Base-by-base conservation (phyloP, 2,113 vertebrate species). In the Labeo rohita region DNA sequence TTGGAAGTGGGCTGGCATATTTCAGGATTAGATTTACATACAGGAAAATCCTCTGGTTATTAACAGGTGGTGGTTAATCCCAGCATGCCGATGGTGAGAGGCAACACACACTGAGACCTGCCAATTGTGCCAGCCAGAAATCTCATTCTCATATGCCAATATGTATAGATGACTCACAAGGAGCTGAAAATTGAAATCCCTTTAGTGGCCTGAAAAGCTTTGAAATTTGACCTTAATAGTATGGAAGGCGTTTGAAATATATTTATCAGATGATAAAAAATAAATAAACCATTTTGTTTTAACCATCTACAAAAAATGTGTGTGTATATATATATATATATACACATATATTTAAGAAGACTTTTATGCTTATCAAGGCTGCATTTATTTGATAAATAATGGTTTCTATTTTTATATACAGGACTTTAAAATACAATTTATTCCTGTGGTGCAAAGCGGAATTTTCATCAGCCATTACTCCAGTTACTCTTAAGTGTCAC, bases 21-120 rank as follows among this genome's bases (percentile, higher is more conserved):
- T 78, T 59, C 61, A 49, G 39, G 59, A 85, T 81, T 56, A 47
- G 47, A 68, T 59, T 88, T 84, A 87, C 23, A 54, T 66, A 52
- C 2, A 34, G 18, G 21, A 16, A 74, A 80, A 47, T 85, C 59
- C 36, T 84, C 77, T 16, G 72, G 86, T 87, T 91, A 90, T 83
- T 88, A 88, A 80, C 89, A 89, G 87, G 90, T 90, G 91, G 88
- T 54, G 74, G 47, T 73, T 87, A 86, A 70, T 92, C 90, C 87
- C 77, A 88, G 80, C 87, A 84, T 87, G 83, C 89, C 61, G 65
- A 86, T 85, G 84, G 80, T 91, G 90, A 90, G 90, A 90, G 89
- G 89, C 43, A 85, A 74, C 86, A 84, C 86, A 84, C 84, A 88
- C 89, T 80, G 72, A 28, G 80, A 83, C 56, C 74, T 89, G 89